Base-by-base conservation (phyloP, 2,888 invertebrate genomes). In the Rotaria magnacalcarata region DNA sequence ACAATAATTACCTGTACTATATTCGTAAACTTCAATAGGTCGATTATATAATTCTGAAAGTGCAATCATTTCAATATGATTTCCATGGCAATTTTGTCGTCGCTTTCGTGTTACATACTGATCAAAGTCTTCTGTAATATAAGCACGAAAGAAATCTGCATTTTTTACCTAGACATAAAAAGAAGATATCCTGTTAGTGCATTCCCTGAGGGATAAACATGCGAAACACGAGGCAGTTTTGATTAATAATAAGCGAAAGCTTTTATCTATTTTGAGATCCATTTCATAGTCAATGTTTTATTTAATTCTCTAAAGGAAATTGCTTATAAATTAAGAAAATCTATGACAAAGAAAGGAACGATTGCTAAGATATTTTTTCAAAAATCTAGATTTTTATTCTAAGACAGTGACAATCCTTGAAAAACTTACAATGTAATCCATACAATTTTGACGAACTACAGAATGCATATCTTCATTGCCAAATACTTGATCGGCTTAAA, bases 391-490 rank as follows among this genome's bases (percentile, higher is more conserved):
- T 34, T 34, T 34, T 2, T 34, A 34, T 34, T 34, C 34, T 34
- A 34, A 34, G 34, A 74, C 24, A 10, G 43, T 41, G 50, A 74
- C 4, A 27, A 75, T 24, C 60, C 5, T 43, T 41, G 8, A 85
- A 85, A 60, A 10, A 84, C 93, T 92, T 91, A 95, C 95, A 92
- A 96, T 95, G 89, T 96, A 96, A 91, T 96, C 95, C 94, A 96
- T 95, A 90, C 95, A 95, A 89, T 95, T 94, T 89, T 94, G 94
- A 67, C 96, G 93, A 34, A 96, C 95, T 88, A 94, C 93, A 87
- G 93, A 93, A 90, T 96, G 95, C 94, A 95, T 95, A 89, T 95
- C 95, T 91, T 96, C 95, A 91, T 96, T 95, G 2, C 96, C 96
- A 90, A 94, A 96, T 56, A 96, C 94, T 91, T 96, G 95, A 91